Percentiles rank a stretch among this genome's conserved stretches.
These are phyloP conservation scores for Gari tellinella DNA, from an alignment of 2,888 invertebrate species.

Conservation along the genomic window DNA sequence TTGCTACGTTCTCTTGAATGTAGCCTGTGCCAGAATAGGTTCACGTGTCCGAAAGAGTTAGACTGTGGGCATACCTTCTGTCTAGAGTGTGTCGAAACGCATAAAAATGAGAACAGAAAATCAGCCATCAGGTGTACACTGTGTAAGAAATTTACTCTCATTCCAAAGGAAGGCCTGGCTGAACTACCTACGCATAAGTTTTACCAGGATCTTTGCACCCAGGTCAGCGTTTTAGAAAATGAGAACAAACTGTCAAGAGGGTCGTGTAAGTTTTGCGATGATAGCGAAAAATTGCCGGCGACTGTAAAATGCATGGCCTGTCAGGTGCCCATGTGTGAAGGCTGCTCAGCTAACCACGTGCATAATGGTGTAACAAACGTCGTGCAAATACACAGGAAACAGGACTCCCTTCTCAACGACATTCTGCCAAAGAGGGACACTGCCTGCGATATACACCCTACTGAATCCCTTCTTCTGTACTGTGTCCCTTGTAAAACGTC, in stretches of 20 bases:
- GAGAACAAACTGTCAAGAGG: constrained; percentile 45
- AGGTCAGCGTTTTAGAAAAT: constrained; percentile 42
- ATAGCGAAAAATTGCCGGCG: constrained; percentile 43
- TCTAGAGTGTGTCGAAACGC: constrained; percentile 35
- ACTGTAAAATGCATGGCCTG: constrained; percentile 52
- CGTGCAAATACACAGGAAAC: constrained; percentile 50
- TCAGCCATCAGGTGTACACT: constrained; percentile 34
- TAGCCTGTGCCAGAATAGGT: constrained; percentile 34
- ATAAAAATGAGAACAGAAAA: constrained; percentile 8
- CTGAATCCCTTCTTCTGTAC: constrained; percentile 42
- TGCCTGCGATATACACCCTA: constrained; percentile 43
- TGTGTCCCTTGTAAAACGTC: constrained; percentile 36
- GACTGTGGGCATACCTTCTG: constrained; percentile 59
- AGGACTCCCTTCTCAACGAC: constrained; percentile 53
- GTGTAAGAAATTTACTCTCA: constrained; percentile 13
- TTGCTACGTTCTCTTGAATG: constrained; percentile 44
- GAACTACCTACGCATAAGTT: constrained; percentile 41
- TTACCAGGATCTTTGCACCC: constrained; percentile 42
- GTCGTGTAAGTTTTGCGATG: constrained; percentile 57
- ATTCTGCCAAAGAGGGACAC: constrained; percentile 53
- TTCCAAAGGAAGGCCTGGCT: constrained; percentile 36
- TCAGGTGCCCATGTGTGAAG: constrained; percentile 53
- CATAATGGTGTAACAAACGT: constrained; percentile 58
- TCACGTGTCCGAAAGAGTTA: constrained; percentile 43
- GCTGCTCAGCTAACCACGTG: constrained; percentile 48